Conservation (phyloP, 2,797 vertebrate genomes). For the Cichlasoma orientale region DNA sequence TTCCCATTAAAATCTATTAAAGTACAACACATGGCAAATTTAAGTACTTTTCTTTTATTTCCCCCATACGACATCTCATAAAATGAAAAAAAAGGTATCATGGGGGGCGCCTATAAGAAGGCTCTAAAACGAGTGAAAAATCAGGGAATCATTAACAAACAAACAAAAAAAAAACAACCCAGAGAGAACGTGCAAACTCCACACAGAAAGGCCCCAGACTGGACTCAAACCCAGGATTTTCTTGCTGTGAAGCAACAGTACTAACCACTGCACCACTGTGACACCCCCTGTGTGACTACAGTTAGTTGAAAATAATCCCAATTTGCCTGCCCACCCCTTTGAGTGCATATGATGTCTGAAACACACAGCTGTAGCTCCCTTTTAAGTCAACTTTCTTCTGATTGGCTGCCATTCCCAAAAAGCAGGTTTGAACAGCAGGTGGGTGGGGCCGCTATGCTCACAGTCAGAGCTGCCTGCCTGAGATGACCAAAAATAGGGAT, state of each 20-base stretch:
- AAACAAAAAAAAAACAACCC: too few relatives aligned
- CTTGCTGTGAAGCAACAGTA: background rate
- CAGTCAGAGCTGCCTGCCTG: too few relatives aligned
- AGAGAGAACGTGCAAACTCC: background rate
- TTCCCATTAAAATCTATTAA: too few relatives aligned
- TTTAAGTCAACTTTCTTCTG: background rate
- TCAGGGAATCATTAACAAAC: too few relatives aligned
- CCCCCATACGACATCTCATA: too few relatives aligned
- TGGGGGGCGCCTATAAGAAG: too few relatives aligned
- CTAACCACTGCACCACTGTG: background rate
- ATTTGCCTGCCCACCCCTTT: background rate
- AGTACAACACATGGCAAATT: too few relatives aligned
- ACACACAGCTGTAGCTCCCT: background rate
- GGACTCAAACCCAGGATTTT: background rate
- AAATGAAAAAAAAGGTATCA: too few relatives aligned
- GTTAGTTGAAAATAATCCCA: background rate
- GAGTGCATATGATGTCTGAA: background rate
- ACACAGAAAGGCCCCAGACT: background rate
- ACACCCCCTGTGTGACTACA: background rate
- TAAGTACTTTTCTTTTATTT: too few relatives aligned
- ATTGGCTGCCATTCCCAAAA: background rate
- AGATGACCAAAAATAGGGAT: background rate
- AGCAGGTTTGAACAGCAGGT: background rate
- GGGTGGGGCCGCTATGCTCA: background rate
- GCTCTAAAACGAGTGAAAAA: too few relatives aligned